Percentiles rank a stretch among this genome's conserved stretches.
Conservation (phyloP, 2,888 invertebrate species). For the Leptinotarsa rubiginosa region DNA sequence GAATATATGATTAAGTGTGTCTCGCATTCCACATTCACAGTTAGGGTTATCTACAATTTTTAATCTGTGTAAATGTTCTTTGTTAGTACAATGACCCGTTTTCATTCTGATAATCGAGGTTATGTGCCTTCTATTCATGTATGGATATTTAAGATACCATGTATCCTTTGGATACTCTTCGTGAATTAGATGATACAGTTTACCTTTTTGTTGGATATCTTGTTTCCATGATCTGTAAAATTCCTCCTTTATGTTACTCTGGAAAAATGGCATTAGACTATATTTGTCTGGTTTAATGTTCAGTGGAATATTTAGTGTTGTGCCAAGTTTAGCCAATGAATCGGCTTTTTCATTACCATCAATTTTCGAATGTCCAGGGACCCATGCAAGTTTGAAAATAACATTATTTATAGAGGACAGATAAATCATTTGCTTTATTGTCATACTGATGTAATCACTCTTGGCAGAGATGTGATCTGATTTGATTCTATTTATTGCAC, state of each 20-base stretch:
- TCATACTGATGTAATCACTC: neutral
- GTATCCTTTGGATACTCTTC: neutral
- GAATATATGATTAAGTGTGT: too few species aligned
- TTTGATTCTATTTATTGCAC: too few species aligned
- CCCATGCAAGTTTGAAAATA: too few species aligned
- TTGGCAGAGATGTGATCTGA: too few species aligned
- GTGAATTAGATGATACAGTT: neutral
- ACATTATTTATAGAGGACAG: too few species aligned
- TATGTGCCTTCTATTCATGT: neutral
- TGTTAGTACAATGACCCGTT: too few species aligned
- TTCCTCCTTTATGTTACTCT: neutral
- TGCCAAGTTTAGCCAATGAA: neutral
- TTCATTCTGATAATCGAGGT: conserved; percentile 7
- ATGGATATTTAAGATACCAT: neutral
- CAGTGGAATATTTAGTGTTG: neutral
- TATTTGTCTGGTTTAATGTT: neutral
- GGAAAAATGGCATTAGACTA: neutral
- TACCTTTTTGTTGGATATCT: neutral
- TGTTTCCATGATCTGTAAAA: neutral
- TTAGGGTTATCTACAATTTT: too few species aligned
- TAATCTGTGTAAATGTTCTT: too few species aligned
- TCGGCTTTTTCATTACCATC: neutral
- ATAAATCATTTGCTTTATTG: too few species aligned
- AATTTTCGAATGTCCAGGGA: neutral
- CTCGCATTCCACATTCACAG: too few species aligned